Evolutionary conservation across 2,888 invertebrate species (phyloP).

Genomic region (Melitaea athalia): DNA sequence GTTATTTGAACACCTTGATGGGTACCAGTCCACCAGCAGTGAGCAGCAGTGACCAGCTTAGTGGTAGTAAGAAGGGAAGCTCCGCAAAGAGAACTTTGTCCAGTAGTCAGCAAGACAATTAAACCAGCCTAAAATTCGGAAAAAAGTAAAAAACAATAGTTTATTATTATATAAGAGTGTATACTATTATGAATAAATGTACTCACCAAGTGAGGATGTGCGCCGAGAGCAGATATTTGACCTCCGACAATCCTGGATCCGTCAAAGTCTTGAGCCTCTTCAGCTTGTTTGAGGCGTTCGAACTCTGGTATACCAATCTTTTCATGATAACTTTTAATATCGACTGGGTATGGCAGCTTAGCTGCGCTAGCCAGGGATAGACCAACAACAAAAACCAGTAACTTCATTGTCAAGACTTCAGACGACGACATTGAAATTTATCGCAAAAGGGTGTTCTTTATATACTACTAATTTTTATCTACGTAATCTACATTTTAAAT

Average conservation of each 20-base stretch:
- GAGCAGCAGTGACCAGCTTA: slow-evolving; percentile 51
- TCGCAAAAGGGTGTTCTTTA: no score
- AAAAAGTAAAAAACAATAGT: background rate
- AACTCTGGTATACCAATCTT: slow-evolving; percentile 50
- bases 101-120: slow-evolving; percentile 47
- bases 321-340: slow-evolving; percentile 47
- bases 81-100: slow-evolving; percentile 53
- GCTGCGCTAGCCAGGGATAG: slow-evolving; percentile 35
- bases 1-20: slow-evolving; percentile 51
- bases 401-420: slow-evolving; percentile 25
- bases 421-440: background rate
- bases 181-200: background rate
- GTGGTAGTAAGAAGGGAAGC: slow-evolving; percentile 55
- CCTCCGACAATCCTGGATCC: slow-evolving; percentile 53
- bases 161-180: no score
- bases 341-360: slow-evolving; percentile 37
- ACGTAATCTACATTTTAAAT: no score
- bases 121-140: slow-evolving; percentile 49
- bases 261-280: slow-evolving; percentile 45
- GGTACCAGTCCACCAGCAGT: slow-evolving; percentile 54
- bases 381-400: slow-evolving; percentile 30
- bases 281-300: slow-evolving; percentile 44
- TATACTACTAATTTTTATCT: background rate
- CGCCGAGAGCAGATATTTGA: slow-evolving; percentile 37
- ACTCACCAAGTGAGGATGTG: slow-evolving; percentile 45